Conservation (phyloP, 2,888 invertebrate genomes). For the Aricia artaxerxes region DNA sequence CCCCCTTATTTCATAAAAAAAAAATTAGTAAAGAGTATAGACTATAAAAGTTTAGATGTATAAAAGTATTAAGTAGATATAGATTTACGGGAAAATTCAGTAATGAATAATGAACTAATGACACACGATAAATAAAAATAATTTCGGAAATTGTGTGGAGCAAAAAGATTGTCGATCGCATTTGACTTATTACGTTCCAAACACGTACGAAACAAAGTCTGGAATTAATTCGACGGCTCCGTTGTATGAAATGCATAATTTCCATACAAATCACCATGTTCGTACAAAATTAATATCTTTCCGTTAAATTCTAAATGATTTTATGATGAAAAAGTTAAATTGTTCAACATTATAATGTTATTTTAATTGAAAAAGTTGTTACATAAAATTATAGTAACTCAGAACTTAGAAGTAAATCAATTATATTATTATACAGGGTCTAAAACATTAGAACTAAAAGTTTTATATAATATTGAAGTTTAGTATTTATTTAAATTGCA, state of each 20-base stretch:
- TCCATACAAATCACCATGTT: not conserved
- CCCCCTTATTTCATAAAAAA: too few relatives aligned
- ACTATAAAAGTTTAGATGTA: too few relatives aligned
- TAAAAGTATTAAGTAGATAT: not conserved
- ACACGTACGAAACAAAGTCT: slow-evolving; percentile 27
- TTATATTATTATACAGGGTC: not conserved
- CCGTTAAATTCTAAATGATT: not conserved
- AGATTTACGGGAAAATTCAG: not conserved
- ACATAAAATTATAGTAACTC: not conserved
- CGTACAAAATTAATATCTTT: slow-evolving; percentile 5
- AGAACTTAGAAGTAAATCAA: not conserved
- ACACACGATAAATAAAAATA: not conserved
- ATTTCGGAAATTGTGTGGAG: not conserved
- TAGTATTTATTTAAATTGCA: too few relatives aligned
- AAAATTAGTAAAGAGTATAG: too few relatives aligned
- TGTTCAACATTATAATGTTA: not conserved
- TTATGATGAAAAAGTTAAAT: not conserved
- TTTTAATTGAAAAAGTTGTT: not conserved
- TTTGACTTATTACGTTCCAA: slow-evolving; percentile 27
- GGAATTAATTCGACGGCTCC: slow-evolving; percentile 5
- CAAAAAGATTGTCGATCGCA: slow-evolving; percentile 6
- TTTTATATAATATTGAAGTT: too few relatives aligned
- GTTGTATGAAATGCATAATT: slow-evolving; percentile 4
- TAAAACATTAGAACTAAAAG: not conserved
- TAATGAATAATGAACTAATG: not conserved